These are phyloP conservation scores for Microcaecilia unicolor DNA, from an alignment of 2,797 vertebrate species.

Conservation along the genomic window DNA sequence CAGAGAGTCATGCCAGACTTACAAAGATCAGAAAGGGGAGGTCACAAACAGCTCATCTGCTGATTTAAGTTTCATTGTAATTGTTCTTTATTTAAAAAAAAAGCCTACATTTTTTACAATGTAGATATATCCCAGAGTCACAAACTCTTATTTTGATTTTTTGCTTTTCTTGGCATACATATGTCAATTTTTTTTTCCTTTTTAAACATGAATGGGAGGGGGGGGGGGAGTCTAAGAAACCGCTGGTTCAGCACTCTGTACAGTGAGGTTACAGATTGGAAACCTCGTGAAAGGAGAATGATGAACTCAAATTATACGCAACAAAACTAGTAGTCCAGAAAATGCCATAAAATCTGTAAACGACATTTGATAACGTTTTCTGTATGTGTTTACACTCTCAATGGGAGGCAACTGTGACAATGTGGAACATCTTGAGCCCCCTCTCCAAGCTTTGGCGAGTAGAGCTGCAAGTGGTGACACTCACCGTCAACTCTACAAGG, in stretches of 20 bases:
- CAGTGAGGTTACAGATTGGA: constrained; percentile 47
- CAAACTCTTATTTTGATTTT: too few species aligned
- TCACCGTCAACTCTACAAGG: too few species aligned
- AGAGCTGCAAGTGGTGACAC: too few species aligned
- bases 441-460: too few species aligned
- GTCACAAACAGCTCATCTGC: constrained; percentile 75
- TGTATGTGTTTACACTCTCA: constrained; percentile 47
- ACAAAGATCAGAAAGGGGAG: constrained; percentile 76
- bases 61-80: constrained; percentile 62
- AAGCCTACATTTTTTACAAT: constrained; percentile 44
- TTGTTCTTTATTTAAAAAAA: constrained; percentile 58
- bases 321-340: constrained; percentile 45
- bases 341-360: constrained; percentile 69
- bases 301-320: constrained; percentile 35
- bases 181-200: constrained; percentile 15
- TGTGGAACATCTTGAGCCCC: constrained; percentile 55
- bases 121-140: constrained; percentile 27
- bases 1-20: constrained; percentile 82
- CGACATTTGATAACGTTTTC: constrained; percentile 54
- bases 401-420: constrained; percentile 67
- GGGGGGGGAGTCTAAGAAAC: constrained; percentile 35
- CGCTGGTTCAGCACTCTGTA: constrained; percentile 37
- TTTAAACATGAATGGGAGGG: constrained; percentile 33
- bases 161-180: constrained; percentile 14
- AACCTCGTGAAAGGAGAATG: constrained; percentile 35